Evolutionary conservation across 2,113 vertebrate genomes (phyloP).

Genomic region (Rhegmatorhina hoffmannsi): DNA sequence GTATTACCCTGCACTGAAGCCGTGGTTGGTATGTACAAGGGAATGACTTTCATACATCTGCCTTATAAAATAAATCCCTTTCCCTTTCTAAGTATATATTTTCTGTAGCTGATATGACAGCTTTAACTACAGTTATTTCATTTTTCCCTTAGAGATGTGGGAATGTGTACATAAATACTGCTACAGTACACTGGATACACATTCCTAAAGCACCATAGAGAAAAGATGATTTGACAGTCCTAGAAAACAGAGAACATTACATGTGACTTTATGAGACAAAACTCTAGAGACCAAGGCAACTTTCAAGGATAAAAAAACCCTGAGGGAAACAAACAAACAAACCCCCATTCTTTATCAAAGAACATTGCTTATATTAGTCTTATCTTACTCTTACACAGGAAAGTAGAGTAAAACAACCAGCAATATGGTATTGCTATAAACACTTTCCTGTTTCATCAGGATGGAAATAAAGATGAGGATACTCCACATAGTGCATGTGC

Average conservation of each 20-base stretch:
- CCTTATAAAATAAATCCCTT: conserved; percentile 5
- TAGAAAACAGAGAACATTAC: background rate
- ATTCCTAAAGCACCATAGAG: background rate
- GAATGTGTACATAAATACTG: background rate
- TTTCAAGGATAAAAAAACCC: background rate
- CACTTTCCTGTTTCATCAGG: background rate
- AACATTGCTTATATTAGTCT: background rate
- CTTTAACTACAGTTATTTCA: conserved; percentile 18
- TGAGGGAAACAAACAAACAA: too few species aligned
- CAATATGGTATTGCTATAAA: background rate
- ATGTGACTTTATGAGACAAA: background rate
- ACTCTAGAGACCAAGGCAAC: background rate
- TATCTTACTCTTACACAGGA: background rate
- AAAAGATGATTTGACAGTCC: background rate
- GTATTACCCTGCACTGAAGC: background rate
- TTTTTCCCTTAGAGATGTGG: background rate
- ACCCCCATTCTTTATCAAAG: background rate
- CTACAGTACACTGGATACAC: background rate
- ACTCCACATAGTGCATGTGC: background rate
- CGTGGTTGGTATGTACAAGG: background rate
- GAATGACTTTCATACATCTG: background rate
- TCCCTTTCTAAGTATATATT: background rate
- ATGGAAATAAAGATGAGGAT: background rate
- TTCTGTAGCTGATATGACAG: conserved; percentile 2
- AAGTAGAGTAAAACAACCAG: background rate